A percentile compares a stretch with the other conserved stretches of the same genome.
These are phyloP conservation scores for Laupala kohalensis DNA, from an alignment of 1,140 invertebrate species.

Conservation along the genomic window DNA sequence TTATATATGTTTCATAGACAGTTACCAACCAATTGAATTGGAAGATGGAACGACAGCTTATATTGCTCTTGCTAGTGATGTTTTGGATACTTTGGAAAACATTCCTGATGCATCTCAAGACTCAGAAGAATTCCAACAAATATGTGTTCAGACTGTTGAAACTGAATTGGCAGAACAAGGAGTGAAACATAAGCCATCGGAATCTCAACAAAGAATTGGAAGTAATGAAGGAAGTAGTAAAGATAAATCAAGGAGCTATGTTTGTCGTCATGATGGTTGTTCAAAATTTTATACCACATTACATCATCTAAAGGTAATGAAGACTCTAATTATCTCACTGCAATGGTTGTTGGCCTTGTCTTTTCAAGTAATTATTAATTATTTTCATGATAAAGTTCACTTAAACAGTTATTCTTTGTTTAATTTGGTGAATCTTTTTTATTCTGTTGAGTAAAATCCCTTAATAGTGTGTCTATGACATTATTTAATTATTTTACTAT, in stretches of 20 bases:
- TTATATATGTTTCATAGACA: conserved; percentile 3
- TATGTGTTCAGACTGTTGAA: not conserved
- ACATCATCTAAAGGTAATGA: conserved; percentile 41
- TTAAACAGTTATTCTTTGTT: too few species aligned
- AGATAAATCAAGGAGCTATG: conserved; percentile 1
- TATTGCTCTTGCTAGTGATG: conserved; percentile 1
- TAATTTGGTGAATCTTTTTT: too few species aligned
- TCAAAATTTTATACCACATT: conserved; percentile 38
- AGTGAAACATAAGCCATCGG: not conserved
- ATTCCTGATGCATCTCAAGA: conserved; percentile 4
- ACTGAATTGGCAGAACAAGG: not conserved
- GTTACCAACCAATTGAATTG: conserved; percentile 8
- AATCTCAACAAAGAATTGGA: not conserved
- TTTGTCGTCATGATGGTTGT: conserved; percentile 35
- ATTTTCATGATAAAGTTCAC: too few species aligned
- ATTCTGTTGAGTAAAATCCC: too few species aligned
- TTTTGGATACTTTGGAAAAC: conserved; percentile 1
- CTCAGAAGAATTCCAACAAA: not conserved
- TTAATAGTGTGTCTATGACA: too few species aligned
- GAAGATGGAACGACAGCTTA: conserved; percentile 12
- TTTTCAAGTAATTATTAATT: too few species aligned
- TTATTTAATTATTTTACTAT: too few species aligned
- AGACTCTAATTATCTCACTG: too few species aligned
- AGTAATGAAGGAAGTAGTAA: not conserved
- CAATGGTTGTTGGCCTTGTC: too few species aligned